A percentile compares a stretch with the other conserved stretches of the same genome.
These are phyloP conservation scores for Drosophila pseudotalamancana DNA, from an alignment of 2,888 invertebrate genomes.

Conservation along the genomic window DNA sequence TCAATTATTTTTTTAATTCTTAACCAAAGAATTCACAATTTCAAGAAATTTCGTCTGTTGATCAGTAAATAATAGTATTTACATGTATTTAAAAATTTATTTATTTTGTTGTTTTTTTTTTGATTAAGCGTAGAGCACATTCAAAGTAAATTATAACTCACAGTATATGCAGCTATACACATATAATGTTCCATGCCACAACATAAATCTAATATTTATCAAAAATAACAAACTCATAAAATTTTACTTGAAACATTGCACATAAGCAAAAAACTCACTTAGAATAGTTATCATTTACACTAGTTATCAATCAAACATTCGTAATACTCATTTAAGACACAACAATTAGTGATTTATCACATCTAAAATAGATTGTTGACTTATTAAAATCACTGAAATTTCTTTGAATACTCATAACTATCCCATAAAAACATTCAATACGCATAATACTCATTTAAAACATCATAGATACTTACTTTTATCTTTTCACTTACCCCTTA, in stretches of 20 bases:
- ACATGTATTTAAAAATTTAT: constrained; percentile 1
- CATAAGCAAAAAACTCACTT: neutral
- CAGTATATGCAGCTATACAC: constrained; percentile 29
- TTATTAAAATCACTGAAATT: too few species aligned
- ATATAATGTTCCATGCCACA: constrained; percentile 2
- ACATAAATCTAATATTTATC: neutral
- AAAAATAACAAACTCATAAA: neutral
- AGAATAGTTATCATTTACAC: neutral
- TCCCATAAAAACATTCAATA: too few species aligned
- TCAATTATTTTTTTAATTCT: constrained; percentile 2
- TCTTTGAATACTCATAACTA: too few species aligned
- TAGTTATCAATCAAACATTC: neutral
- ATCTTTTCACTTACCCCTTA: too few species aligned
- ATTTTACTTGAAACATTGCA: constrained; percentile 20
- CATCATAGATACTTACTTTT: too few species aligned
- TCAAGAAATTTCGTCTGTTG: neutral
- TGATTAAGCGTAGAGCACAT: constrained; percentile 25
- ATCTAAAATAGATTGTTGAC: too few species aligned
- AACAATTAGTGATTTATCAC: neutral
- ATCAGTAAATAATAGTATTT: neutral
- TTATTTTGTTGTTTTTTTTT: constrained; percentile 24
- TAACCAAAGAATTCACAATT: constrained; percentile 10
- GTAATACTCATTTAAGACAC: neutral
- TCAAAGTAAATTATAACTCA: constrained; percentile 2
- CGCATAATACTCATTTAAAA: too few species aligned